Percentiles rank a stretch among this genome's conserved stretches.
These are phyloP conservation scores for Aelia acuminata DNA, from an alignment of 2,888 invertebrate species.

Conservation along the genomic window DNA sequence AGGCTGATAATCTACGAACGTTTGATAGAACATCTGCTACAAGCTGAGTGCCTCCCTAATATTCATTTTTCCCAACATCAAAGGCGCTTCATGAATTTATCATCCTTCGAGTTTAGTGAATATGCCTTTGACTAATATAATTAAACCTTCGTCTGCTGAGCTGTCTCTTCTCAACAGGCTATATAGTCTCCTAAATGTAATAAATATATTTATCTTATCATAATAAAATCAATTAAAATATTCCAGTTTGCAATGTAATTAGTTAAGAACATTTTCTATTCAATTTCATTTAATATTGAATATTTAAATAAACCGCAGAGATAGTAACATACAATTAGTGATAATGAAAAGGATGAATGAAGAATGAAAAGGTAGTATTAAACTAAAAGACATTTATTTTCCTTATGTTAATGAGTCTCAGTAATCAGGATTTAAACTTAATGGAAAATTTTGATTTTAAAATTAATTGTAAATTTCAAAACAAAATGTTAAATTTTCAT, in stretches of 20 bases:
- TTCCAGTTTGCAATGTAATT: neutral
- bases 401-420: too few relatives aligned
- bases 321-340: too few relatives aligned
- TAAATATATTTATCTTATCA: neutral
- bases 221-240: neutral
- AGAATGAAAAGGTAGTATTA: too few relatives aligned
- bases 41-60: neutral
- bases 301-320: too few relatives aligned
- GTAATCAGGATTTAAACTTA: too few relatives aligned
- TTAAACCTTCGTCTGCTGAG: neutral
- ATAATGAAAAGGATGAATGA: too few relatives aligned
- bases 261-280: neutral
- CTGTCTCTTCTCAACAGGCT: neutral
- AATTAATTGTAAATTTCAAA: too few relatives aligned
- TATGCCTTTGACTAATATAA: conserved; percentile 1
- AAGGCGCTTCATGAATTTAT: conserved; percentile 18
- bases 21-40: neutral
- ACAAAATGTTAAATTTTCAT: too few relatives aligned
- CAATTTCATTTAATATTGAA: too few relatives aligned
- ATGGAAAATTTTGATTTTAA: too few relatives aligned
- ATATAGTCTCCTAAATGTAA: too few relatives aligned
- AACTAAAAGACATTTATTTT: too few relatives aligned
- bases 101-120: neutral
- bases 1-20: neutral
- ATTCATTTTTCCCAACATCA: conserved; percentile 19